Base-by-base conservation (phyloP, 2,888 invertebrate species). In the Scaptomyza reducta region DNA sequence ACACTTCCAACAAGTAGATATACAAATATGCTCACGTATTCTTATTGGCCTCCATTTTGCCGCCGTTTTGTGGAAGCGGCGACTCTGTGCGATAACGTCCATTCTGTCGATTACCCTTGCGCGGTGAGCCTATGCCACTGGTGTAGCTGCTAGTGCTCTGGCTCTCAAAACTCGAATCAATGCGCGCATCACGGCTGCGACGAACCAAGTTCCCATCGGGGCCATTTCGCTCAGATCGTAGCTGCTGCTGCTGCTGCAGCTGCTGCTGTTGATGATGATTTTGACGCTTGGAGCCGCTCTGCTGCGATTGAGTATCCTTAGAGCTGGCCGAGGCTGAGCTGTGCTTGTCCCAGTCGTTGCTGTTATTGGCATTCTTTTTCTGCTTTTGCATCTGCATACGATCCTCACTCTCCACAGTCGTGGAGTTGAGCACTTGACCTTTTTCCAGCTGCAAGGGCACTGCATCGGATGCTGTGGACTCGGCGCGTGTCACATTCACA, bases 261-360 rank as follows among this genome's bases (percentile, higher is more conserved):
- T 38, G 35, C 14, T 38, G 33, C 4, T 31, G 31, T 13, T 31
- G 35, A 11, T 33, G 33, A 33, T 33, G 35, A 14, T 14, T n/a
- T 3, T 51, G 61, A 1, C 79, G 87, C 27, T 75, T 86, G 27
- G 69, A 53, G 18, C 27, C 57, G 58, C 64, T 72, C n/a, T 76
- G 72, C 35, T 72, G 73, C 0, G 69, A 72, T 1, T 69, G 77
- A 4, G 80, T 89, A 6, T 91, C 91, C 55, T 79, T 73, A 6
- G 91, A 90, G 35, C 90, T 90, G 40, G 84, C 84, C 0, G 84
- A 86, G 1, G 84, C 76, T 0, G 90, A 89, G 57, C 90, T 91
- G 13, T 88, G 84, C 25, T 88, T 90, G 51, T 91, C 91, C 90
- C 91, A 91, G 9, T 91, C 91, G 7, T 53, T 67, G 44, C 10